These are phyloP conservation scores for Sebastes matsubarae DNA, from an alignment of 2,797 vertebrate species.

Conservation along the genomic window DNA sequence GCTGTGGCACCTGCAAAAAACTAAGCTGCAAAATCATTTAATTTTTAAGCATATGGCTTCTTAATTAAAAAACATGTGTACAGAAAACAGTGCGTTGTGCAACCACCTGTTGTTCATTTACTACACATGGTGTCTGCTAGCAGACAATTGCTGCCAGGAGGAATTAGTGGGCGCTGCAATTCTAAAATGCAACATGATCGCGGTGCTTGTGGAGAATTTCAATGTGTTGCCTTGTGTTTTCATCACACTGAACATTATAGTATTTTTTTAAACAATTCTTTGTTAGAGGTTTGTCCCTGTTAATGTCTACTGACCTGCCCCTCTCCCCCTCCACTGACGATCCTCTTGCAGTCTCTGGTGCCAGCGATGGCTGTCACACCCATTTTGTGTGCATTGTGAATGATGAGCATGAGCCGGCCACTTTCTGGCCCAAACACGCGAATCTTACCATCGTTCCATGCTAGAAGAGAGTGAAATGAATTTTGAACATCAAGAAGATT, in stretches of 20 bases:
- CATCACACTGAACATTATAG: neutral
- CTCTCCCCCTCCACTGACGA: constrained; percentile 90
- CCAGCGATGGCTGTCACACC: constrained; percentile 87
- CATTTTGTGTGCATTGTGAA: constrained; percentile 85
- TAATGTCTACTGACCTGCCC: constrained; percentile 84
- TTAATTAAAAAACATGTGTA: neutral
- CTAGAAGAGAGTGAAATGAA: constrained; percentile 65
- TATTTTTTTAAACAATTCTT: neutral
- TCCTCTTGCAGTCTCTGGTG: constrained; percentile 84
- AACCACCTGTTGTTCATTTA: neutral
- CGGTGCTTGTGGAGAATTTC: neutral
- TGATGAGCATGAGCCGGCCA: constrained; percentile 80
- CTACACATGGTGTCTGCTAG: neutral
- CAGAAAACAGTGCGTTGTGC: neutral
- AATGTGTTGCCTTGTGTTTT: neutral
- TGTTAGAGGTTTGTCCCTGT: neutral
- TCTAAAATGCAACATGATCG: neutral
- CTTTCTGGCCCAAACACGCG: constrained; percentile 86
- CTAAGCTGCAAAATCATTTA: too few relatives aligned
- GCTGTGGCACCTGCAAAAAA: neutral
- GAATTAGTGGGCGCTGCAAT: neutral
- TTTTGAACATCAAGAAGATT: neutral
- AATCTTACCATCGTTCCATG: constrained; percentile 91
- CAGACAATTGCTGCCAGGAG: neutral
- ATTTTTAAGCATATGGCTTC: neutral